phyloP scores from a whole-genome alignment of 1,140 invertebrate genomes.

The Megalopta genalis region DNA sequence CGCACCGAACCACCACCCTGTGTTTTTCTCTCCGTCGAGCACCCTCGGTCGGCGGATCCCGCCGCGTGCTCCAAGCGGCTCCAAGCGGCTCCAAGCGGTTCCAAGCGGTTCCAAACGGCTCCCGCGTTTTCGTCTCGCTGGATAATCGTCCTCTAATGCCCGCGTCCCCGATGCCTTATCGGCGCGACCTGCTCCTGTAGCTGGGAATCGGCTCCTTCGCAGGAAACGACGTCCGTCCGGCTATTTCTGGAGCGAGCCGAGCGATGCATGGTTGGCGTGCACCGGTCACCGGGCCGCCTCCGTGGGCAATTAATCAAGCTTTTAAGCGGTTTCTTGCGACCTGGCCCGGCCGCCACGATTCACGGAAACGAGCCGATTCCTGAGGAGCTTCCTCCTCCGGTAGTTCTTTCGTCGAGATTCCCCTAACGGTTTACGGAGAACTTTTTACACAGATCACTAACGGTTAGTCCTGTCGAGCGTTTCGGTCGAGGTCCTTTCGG shows the following conservation, averaged over 20 bases:
- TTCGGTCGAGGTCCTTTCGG: too few species aligned
- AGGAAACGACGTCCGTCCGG: conserved; percentile 7
- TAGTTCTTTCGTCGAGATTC: neutral
- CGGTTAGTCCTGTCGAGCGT: neutral
- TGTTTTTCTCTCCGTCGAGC: conserved; percentile 1
- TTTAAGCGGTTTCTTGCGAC: conserved; percentile 28
- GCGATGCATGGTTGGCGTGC: conserved; percentile 35
- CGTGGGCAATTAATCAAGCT: conserved; percentile 38
- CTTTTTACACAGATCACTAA: too few species aligned
- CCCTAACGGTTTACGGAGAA: too few species aligned
- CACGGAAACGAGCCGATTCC: conserved; percentile 1
- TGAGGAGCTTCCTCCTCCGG: neutral
- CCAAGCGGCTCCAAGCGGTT: too few species aligned
- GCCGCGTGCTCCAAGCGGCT: neutral
- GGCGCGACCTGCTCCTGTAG: neutral
- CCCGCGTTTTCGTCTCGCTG: conserved; percentile 5
- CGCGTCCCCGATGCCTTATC: neutral
- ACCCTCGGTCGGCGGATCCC: neutral
- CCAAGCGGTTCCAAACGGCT: neutral
- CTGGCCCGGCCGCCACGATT: neutral
- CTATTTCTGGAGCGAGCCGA: conserved; percentile 9
- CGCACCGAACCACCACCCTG: neutral
- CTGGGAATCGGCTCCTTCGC: conserved; percentile 5
- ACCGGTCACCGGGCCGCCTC: conserved; percentile 18
- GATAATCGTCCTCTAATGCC: neutral